These are phyloP conservation scores for Triplophysa tibetana DNA, from an alignment of 2,113 vertebrate genomes.

Conservation along the genomic window DNA sequence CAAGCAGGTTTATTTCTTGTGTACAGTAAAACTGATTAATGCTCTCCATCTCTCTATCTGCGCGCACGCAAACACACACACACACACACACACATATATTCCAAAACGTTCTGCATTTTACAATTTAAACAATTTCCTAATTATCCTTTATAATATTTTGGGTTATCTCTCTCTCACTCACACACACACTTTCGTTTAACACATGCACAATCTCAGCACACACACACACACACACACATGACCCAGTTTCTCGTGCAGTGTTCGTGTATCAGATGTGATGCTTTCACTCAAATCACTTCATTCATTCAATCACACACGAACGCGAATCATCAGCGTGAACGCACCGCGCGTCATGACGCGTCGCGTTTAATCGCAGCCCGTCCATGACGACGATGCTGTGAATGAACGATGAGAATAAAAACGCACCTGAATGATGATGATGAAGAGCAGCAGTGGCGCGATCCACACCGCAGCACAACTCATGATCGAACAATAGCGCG, in stretches of 20 bases:
- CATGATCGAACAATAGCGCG: constrained; percentile 71
- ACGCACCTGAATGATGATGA: constrained; percentile 31
- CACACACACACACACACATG: constrained; percentile 56
- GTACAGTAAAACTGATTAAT: too few relatives aligned
- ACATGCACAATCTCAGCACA: neutral
- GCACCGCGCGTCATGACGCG: neutral
- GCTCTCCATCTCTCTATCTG: too few relatives aligned
- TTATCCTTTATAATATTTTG: too few relatives aligned
- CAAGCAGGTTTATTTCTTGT: too few relatives aligned
- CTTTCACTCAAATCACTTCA: constrained; percentile 10
- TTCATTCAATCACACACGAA: neutral
- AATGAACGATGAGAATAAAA: neutral
- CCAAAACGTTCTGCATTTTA: too few relatives aligned
- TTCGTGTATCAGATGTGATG: constrained; percentile 39
- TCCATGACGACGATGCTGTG: too few relatives aligned
- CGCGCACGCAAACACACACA: too few relatives aligned
- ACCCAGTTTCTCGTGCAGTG: constrained; percentile 70
- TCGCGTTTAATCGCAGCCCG: neutral
- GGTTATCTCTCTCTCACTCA: too few relatives aligned
- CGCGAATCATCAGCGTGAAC: neutral
- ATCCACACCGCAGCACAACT: neutral
- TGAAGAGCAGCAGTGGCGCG: neutral
- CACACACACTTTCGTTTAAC: neutral
- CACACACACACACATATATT: too few relatives aligned
- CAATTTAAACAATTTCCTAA: too few relatives aligned